phyloP scores from a whole-genome alignment of 2,113 vertebrate genomes.

The Vombatus ursinus region DNA sequence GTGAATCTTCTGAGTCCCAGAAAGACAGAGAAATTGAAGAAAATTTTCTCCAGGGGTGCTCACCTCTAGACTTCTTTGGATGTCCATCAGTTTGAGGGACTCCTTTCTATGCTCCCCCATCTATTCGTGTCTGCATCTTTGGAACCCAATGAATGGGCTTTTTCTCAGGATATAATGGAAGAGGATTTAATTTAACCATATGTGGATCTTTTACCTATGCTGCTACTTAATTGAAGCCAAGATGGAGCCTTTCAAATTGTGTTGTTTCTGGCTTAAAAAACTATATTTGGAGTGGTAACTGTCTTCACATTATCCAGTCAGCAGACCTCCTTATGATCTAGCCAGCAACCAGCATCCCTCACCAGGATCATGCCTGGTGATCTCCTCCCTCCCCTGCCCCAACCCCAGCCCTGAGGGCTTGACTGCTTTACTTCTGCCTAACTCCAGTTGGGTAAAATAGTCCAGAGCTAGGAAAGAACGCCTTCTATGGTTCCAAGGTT shows the following conservation, averaged over 20 bases:
- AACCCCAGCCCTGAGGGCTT: neutral
- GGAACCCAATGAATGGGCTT: neutral
- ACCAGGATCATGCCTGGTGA: neutral
- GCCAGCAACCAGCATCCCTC: neutral
- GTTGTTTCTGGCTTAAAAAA: neutral
- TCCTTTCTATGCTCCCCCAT: neutral
- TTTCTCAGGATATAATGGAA: neutral
- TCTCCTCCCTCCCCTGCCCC: neutral
- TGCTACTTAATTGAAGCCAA: neutral
- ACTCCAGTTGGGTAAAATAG: neutral
- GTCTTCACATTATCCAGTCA: neutral
- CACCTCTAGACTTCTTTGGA: neutral
- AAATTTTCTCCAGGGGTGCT: neutral
- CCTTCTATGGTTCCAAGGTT: neutral
- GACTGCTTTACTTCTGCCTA: neutral
- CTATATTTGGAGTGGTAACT: neutral
- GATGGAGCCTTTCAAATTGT: neutral
- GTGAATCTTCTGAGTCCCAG: neutral
- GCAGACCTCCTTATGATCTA: neutral
- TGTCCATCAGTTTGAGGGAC: neutral
- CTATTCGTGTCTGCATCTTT: neutral
- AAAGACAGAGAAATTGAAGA: neutral
- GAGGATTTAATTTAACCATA: neutral
- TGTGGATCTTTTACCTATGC: neutral
- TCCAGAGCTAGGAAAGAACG: neutral